phyloP scores from a whole-genome alignment of 2,113 vertebrate species.

The Nothobranchius furzeri region DNA sequence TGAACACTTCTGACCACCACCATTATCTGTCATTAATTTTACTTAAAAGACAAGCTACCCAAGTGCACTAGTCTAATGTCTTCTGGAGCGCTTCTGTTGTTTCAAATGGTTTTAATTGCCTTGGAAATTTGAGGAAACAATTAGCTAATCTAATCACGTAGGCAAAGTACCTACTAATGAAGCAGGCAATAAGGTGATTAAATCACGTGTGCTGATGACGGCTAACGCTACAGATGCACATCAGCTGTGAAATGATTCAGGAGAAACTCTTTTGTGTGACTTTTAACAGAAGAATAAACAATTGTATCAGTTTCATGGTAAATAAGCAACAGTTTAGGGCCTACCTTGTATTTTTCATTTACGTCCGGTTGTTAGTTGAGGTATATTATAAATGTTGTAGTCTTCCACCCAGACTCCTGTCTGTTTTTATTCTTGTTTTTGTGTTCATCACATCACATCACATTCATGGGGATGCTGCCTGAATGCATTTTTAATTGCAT shows the following conservation, averaged over 20 bases:
- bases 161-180: slow-evolving; percentile 28
- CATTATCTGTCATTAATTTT: background rate
- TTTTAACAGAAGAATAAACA: too few species aligned
- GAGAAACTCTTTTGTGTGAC: too few species aligned
- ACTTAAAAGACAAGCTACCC: background rate
- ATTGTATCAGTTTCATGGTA: too few species aligned
- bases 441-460: slow-evolving; percentile 7
- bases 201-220: slow-evolving; percentile 3
- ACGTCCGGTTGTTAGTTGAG: background rate
- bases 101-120: slow-evolving; percentile 28
- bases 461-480: slow-evolving; percentile 23
- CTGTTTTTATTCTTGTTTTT: slow-evolving; percentile 3
- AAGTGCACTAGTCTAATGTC: background rate
- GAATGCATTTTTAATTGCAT: slow-evolving; percentile 66
- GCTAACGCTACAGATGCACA: too few species aligned
- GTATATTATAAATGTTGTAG: background rate
- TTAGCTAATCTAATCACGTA: slow-evolving; percentile 15
- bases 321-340: background rate
- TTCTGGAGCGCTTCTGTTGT: slow-evolving; percentile 11
- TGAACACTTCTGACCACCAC: background rate
- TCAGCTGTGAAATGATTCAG: slow-evolving; percentile 39
- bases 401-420: background rate
- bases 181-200: slow-evolving; percentile 24
- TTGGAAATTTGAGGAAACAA: slow-evolving; percentile 20
- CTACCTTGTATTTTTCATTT: background rate